Base-by-base conservation (phyloP, 2,888 invertebrate species). In the Epistrophella euchroma region DNA sequence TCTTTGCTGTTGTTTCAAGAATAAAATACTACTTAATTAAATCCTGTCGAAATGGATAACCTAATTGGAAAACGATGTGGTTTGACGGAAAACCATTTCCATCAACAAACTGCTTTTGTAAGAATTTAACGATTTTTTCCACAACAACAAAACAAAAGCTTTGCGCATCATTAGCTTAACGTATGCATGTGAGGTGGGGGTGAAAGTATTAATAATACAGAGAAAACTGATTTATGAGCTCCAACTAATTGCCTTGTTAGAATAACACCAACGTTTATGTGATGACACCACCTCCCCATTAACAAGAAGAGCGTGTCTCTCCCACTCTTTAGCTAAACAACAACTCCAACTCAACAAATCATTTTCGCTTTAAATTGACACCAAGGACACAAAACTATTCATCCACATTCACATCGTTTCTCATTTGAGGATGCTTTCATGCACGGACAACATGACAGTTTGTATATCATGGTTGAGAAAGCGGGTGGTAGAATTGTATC, bases 221-320 rank as follows among this genome's bases (percentile, higher is more conserved):
- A 77, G 32, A 64, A 71, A 71, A 86, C 64, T 81, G 68, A 40
- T 79, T 74, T 45, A 66, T 62, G 58, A 64, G 58, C 70, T 76
- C 10, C 56, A 77, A 74, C 82, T 78, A 77, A 86, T 77, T 74
- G 74, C 77, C 64, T 86, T 86, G 81, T 22, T 77, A 64, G 58
- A 81, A 64, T 50, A 52, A 77, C 71, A 77, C 74, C 73, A 73
- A 58, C 45, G 50, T 19, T 50, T 56, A 37, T 35, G 47, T 52
- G 66, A 66, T 52, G 66, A 66, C 60, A 76, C 68, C 71, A 52
- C 52, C 37, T 37, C 9, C 45, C 9, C 45, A 68, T 72, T 52
- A 68, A 43, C 64, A 70, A 58, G 19, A 66, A 19, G 5, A 25
- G 10, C 17, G 9, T 47, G n/a, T 19, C 17, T 15, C 22, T 17